Evolutionary conservation across 1,140 invertebrate species (phyloP).

Genomic region (Eupeodes corollae): DNA sequence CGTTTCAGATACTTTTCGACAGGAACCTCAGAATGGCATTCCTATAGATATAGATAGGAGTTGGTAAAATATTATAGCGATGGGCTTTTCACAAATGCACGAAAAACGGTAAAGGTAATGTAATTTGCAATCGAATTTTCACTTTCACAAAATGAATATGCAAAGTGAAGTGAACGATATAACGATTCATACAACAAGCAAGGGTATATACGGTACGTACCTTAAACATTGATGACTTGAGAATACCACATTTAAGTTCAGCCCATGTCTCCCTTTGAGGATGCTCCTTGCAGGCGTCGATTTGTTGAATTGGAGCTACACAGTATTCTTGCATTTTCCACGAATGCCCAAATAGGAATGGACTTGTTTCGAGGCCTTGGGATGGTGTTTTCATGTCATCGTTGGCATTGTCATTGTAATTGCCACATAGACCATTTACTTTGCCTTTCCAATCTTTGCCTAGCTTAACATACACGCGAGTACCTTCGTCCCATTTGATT

Average conservation of each 20-base stretch:
- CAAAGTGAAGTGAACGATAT: too few relatives aligned
- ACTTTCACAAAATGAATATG: conserved; percentile 1
- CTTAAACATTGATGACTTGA: conserved; percentile 61
- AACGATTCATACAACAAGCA: too few relatives aligned
- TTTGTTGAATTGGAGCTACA: conserved; percentile 38
- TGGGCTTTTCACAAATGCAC: too few relatives aligned
- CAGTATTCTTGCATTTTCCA: conserved; percentile 76
- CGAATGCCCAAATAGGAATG: conserved; percentile 69
- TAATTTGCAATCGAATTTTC: not conserved
- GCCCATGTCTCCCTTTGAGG: conserved; percentile 71
- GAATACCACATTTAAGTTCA: conserved; percentile 54
- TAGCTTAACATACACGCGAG: conserved; percentile 66
- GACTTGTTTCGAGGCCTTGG: conserved; percentile 59
- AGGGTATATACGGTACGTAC: conserved; percentile 3
- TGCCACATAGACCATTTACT: conserved; percentile 79
- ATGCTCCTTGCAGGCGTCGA: conserved; percentile 58
- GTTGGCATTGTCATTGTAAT: conserved; percentile 70
- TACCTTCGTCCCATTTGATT: conserved; percentile 77
- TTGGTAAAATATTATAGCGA: too few relatives aligned
- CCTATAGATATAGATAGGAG: not conserved
- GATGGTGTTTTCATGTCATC: conserved; percentile 79
- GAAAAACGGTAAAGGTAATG: not conserved
- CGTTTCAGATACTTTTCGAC: conserved; percentile 54
- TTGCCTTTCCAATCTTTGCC: conserved; percentile 63
- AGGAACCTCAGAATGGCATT: conserved; percentile 68